Percentiles rank a stretch among this genome's conserved stretches.
These are phyloP conservation scores for Chelon auratus DNA, from an alignment of 2,797 vertebrate genomes.

Conservation along the genomic window DNA sequence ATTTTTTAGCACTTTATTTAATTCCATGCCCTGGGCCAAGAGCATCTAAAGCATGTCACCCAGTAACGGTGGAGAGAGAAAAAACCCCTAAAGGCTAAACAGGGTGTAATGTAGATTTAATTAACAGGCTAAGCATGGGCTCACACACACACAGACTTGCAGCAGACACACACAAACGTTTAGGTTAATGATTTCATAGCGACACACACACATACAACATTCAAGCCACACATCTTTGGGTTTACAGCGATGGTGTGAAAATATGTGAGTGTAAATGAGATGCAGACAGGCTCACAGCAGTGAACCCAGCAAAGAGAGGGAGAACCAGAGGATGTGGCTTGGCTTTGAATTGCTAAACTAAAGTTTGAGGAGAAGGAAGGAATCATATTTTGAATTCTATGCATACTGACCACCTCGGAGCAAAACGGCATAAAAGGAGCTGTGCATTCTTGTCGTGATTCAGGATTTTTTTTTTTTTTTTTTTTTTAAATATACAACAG, in stretches of 20 bases:
- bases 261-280: conserved; percentile 84
- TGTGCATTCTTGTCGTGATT: conserved; percentile 7
- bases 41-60: conserved; percentile 78
- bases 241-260: conserved; percentile 75
- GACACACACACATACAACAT: conserved; percentile 23
- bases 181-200: conserved; percentile 49
- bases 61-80: conserved; percentile 58
- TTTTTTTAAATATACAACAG: neutral
- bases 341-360: conserved; percentile 71
- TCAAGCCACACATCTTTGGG: conserved; percentile 65
- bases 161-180: conserved; percentile 27
- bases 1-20: conserved; percentile 84
- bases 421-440: conserved; percentile 5
- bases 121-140: conserved; percentile 75
- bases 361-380: conserved; percentile 60
- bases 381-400: conserved; percentile 70
- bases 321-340: conserved; percentile 68
- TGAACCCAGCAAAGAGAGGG: conserved; percentile 40
- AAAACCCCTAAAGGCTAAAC: conserved; percentile 58
- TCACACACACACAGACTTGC: conserved; percentile 31
- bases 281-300: conserved; percentile 82
- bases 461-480: neutral
- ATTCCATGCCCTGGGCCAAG: conserved; percentile 82
- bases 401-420: conserved; percentile 63
- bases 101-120: conserved; percentile 78